A percentile compares a stretch with the other conserved stretches of the same genome.
phyloP scores from a whole-genome alignment of 2,888 invertebrate genomes.

The Brachyopa scutellaris region DNA sequence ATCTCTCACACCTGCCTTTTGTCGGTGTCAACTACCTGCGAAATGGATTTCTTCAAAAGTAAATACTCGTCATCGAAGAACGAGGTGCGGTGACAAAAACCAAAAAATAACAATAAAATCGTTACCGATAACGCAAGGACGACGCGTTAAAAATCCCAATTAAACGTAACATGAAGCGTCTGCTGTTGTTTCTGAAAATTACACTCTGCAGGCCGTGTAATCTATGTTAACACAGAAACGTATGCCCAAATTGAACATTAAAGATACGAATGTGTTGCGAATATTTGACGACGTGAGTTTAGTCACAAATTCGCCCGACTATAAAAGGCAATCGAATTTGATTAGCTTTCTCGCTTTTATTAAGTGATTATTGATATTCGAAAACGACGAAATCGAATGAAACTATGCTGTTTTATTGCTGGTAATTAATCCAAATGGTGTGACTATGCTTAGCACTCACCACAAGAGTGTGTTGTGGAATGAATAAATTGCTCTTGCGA shows the following conservation, averaged over 20 bases:
- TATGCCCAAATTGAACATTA: constrained; percentile 37
- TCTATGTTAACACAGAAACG: constrained; percentile 1
- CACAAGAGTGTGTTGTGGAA: background rate
- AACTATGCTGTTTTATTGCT: constrained; percentile 21
- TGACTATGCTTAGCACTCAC: background rate
- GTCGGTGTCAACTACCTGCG: too few species aligned
- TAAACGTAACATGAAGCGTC: constrained; percentile 31
- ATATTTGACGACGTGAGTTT: constrained; percentile 40
- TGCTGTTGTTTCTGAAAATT: background rate
- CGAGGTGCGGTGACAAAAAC: background rate
- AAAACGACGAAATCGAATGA: background rate
- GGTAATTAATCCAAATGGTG: constrained; percentile 35
- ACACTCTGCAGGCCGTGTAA: constrained; percentile 7
- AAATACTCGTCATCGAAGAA: background rate
- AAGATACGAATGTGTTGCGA: constrained; percentile 22
- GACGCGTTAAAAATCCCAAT: constrained; percentile 52
- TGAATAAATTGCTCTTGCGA: constrained; percentile 1
- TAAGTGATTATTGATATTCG: constrained; percentile 38
- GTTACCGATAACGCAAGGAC: constrained; percentile 48
- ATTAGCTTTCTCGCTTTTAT: constrained; percentile 30
- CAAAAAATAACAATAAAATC: constrained; percentile 14
- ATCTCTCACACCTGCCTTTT: constrained; percentile 7
- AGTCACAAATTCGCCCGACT: constrained; percentile 35
- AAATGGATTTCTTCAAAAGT: background rate
- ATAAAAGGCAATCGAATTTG: constrained; percentile 37